These are phyloP conservation scores for Clostera curtula DNA, from an alignment of 2,888 invertebrate genomes.

Conservation along the genomic window DNA sequence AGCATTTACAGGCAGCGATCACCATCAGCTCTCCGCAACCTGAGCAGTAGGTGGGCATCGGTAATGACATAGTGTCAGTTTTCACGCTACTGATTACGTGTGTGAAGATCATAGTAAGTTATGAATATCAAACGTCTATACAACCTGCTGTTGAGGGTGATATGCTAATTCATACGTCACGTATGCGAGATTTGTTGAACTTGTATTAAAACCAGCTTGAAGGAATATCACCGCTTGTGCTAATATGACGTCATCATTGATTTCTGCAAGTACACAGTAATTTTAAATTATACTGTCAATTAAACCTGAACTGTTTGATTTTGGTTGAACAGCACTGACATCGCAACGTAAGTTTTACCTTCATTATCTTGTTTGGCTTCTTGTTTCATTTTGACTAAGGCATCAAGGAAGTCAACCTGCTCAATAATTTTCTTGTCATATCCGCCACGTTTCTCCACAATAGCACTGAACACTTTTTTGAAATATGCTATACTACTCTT, in stretches of 20 bases:
- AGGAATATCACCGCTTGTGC: conserved; percentile 46
- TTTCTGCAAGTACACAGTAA: conserved; percentile 20
- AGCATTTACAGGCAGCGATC: too few relatives aligned
- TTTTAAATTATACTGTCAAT: not conserved
- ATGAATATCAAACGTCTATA: too few relatives aligned
- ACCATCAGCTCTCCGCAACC: too few relatives aligned
- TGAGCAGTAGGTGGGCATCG: too few relatives aligned
- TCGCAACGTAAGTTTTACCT: too few relatives aligned
- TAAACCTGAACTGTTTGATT: not conserved
- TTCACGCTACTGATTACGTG: too few relatives aligned
- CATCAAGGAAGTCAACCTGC: conserved; percentile 39
- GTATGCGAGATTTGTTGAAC: conserved; percentile 25
- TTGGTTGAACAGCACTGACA: not conserved
- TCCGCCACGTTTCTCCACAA: conserved; percentile 33
- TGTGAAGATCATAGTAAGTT: not conserved
- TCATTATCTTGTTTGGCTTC: conserved; percentile 31
- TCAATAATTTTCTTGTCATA: conserved; percentile 16
- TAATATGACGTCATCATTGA: conserved; percentile 35
- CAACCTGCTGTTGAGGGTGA: conserved; percentile 35
- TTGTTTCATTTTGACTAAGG: conserved; percentile 37
- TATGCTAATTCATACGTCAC: conserved; percentile 35
- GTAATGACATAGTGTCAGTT: too few relatives aligned
- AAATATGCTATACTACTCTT: conserved; percentile 30
- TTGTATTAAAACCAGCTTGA: conserved; percentile 48
- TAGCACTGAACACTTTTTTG: conserved; percentile 23